A percentile compares a stretch with the other conserved stretches of the same genome.
Conservation (phyloP, 2,888 invertebrate species). For the Himalopsyche kuldschensis region DNA sequence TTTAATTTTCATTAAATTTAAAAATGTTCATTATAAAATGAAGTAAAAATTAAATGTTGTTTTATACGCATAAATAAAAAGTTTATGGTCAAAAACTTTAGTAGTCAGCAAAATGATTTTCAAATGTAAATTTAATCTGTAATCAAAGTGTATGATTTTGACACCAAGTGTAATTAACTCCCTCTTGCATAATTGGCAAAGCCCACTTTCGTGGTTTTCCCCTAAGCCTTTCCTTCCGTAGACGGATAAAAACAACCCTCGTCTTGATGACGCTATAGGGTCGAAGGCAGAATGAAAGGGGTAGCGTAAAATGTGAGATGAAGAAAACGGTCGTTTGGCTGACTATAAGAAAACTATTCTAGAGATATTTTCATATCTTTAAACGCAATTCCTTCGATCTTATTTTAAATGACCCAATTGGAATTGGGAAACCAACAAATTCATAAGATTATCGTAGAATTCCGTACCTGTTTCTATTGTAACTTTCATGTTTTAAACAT, state of each 20-base stretch:
- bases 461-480: too few species aligned
- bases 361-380: not conserved
- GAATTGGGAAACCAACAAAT: not conserved
- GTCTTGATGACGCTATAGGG: not conserved
- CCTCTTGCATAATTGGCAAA: not conserved
- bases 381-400: not conserved
- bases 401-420: not conserved
- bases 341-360: not conserved
- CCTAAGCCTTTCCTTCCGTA: not conserved
- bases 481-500: too few species aligned
- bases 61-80: too few species aligned
- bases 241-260: not conserved
- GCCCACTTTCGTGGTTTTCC: not conserved
- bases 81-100: too few species aligned
- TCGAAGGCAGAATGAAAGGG: not conserved
- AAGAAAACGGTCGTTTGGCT: not conserved
- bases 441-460: not conserved
- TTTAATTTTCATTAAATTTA: too few species aligned
- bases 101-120: too few species aligned
- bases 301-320: not conserved
- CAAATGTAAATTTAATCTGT: not conserved
- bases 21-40: too few species aligned
- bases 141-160: not conserved
- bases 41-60: too few species aligned
- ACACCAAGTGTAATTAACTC: not conserved